phyloP scores from a whole-genome alignment of 2,113 vertebrate species.

The Megalops atlanticus region DNA sequence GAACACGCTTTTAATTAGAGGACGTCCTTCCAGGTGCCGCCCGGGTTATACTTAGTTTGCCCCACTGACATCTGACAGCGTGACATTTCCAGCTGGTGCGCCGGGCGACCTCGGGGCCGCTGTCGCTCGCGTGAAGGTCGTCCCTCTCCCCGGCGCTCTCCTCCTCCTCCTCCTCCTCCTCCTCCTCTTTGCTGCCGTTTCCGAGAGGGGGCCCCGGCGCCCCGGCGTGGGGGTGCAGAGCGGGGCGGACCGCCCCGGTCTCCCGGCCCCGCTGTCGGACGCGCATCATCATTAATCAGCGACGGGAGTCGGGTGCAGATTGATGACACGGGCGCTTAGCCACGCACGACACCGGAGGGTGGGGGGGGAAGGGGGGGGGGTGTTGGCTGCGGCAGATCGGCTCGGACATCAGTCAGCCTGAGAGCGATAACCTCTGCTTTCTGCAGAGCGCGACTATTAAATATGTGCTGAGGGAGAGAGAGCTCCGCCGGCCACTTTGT shows the following conservation, averaged over 20 bases:
- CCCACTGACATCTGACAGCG: constrained; percentile 70
- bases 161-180: neutral
- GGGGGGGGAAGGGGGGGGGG: constrained; percentile 50
- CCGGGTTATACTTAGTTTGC: constrained; percentile 74
- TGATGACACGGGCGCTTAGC: constrained; percentile 61
- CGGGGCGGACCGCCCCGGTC: constrained; percentile 14
- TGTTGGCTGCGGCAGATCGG: constrained; percentile 57
- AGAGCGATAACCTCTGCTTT: constrained; percentile 57
- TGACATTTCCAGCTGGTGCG: constrained; percentile 80
- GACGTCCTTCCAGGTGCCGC: constrained; percentile 79
- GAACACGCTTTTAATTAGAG: constrained; percentile 79
- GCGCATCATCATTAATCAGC: constrained; percentile 73
- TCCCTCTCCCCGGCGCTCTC: neutral
- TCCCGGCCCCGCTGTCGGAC: constrained; percentile 46
- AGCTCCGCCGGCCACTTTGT: constrained; percentile 53
- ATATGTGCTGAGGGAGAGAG: constrained; percentile 35
- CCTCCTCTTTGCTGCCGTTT: neutral
- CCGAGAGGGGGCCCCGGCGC: neutral
- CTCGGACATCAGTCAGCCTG: constrained; percentile 57
- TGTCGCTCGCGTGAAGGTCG: constrained; percentile 67
- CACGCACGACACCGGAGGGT: neutral
- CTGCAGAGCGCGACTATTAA: neutral
- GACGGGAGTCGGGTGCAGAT: constrained; percentile 57
- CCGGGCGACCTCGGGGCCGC: constrained; percentile 54
- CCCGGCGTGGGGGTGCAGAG: neutral